Conservation (phyloP, 2,888 invertebrate species). For the Notocelia uddmanniana region DNA sequence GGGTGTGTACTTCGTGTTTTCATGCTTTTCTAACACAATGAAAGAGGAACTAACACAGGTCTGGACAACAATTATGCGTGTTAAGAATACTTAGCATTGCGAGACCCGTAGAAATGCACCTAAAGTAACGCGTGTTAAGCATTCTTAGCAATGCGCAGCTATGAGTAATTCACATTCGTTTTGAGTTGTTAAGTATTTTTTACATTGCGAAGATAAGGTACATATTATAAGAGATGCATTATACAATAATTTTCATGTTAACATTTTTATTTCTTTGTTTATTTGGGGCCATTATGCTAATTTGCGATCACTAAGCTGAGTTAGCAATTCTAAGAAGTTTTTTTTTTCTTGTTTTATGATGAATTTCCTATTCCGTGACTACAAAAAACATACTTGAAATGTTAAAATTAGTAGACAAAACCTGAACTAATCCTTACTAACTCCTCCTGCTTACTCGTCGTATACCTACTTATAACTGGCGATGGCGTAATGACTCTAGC, state of each 20-base stretch:
- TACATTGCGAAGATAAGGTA: neutral
- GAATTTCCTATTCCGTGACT: too few relatives aligned
- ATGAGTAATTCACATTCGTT: neutral
- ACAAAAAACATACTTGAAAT: too few relatives aligned
- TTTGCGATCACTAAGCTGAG: neutral
- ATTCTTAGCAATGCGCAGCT: constrained; percentile 14
- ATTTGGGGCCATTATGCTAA: too few relatives aligned
- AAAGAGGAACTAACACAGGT: neutral
- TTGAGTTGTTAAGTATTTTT: neutral
- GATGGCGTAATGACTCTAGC: neutral
- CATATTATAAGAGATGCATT: neutral
- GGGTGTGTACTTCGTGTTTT: constrained; percentile 3
- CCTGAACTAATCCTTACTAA: too few relatives aligned
- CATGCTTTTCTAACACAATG: constrained; percentile 1
- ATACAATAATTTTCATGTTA: constrained; percentile 2
- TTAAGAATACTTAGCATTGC: constrained; percentile 4
- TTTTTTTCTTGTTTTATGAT: neutral
- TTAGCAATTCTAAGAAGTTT: too few relatives aligned
- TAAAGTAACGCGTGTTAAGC: neutral
- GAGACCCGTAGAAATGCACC: constrained; percentile 4
- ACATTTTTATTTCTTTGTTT: neutral
- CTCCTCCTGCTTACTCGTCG: too few relatives aligned
- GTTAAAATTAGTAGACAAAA: too few relatives aligned
- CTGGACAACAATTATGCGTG: constrained; percentile 1
- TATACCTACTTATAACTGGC: too few relatives aligned